Evolutionary conservation across 2,888 invertebrate species (phyloP), one percentile per base, ranked within the genome.

Genomic region (Drosophila aldrichi): DNA sequence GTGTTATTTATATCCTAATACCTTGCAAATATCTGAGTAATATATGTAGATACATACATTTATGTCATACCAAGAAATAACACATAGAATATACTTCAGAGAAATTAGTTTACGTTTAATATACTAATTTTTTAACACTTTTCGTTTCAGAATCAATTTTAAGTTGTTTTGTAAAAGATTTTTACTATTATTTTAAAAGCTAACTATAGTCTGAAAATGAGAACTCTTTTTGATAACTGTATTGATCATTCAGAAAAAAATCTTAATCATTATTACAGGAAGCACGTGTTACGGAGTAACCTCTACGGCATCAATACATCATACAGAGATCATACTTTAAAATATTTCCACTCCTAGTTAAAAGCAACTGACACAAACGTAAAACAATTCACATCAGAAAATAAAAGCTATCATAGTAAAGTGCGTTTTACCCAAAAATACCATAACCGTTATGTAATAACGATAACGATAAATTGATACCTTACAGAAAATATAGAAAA

Each of bases 1-100:
- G 46, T 59, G 34, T 18, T 60, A 38, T 52, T 49, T 51, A 63
- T 74, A 75, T 41, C 12, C 25, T 64, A 75, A 75, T 46, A 60
- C 48, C 41, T 62, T 44, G 56, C 63, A 59, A 61, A 58, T 14
- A 49, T 58, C 56, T 43, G 60, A 68, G 49, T 72, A 51, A 72
- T 55, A 49, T 59, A 72, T 55, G 44, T 59, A 57, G 54, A 51
- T 48, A 25, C 6, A 25, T 25, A 12, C n/a, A 48, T 18, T 5
- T 46, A 51, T 69, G 40, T 43, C 20, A 49, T 29, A 34, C 16
- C 36, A 51, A 51, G 2, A 38, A 58, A 56, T 38, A 14, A 22
- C 49, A 62, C 41, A 56, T 44, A 44, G 14, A 55, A 34, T 43
- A 44, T 52, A 66, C 65, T 32, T 66, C 51, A 36, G 20, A 29